Base-by-base conservation (phyloP, 2,113 vertebrate genomes). In the Tupaia tana region DNA sequence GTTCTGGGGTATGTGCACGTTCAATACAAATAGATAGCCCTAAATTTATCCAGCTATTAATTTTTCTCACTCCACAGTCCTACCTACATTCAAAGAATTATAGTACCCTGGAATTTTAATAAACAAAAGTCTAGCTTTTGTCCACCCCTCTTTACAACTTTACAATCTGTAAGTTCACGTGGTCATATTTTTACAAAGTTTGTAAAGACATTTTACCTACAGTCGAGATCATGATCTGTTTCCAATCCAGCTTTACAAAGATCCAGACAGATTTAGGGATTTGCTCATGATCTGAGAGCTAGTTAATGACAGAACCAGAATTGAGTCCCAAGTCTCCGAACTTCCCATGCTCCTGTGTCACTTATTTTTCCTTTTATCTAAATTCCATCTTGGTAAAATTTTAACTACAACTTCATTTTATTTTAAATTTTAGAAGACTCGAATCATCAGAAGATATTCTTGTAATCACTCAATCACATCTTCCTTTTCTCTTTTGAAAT, bases 401-500 rank as follows among this genome's bases (percentile, higher is more conserved):
- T 93, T 93, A 87, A 13, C 22, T 95, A 29, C 43, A 95, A 66
- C 2, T 84, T 91, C 34, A 81, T 66, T 20, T 88, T 84, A 81
- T 81, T 81, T 86, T 89, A 89, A 84, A 85, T 70, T 84, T 95
- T 71, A 80, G 27, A 84, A 73, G 78, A 63, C 9, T 61, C 34
- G 22, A 54, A 77, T 95, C 29, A 85, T 88, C 82, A 83, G 52
- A 83, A 71, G 20, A 52, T 54, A 77, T 59, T 2, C 52, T 61
- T 56, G 7, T 63, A 89, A 69, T 64, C 88, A 67, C 25, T 80
- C 61, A 90, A 59, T 64, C 58, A 77, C 83, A 18, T 70, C 27
- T 95, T 86, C 70, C 86, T 8, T 63, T 82, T 58, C 19, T 85
- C 67, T 91, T 75, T 81, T 58, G 25, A 89, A 89, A 85, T 91